Percentiles rank a stretch among this genome's conserved stretches.
Evolutionary conservation across 1,140 invertebrate genomes (phyloP).

Genomic region (Reticulitermes speratus): DNA sequence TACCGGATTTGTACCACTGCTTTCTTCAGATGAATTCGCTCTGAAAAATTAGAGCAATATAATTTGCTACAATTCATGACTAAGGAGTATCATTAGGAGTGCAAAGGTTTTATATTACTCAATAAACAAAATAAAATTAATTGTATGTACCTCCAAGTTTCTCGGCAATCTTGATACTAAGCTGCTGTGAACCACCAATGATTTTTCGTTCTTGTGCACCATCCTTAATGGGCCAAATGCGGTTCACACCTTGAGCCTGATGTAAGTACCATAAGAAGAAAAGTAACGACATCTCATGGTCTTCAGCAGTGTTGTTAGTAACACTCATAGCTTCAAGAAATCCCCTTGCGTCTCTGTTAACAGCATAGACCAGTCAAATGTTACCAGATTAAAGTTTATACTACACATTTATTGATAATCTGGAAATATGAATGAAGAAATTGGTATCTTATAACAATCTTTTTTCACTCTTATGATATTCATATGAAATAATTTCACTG

Average conservation of each 20-base stretch:
- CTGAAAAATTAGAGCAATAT: neutral
- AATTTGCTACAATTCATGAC: too few species aligned
- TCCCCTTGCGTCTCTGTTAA: slow-evolving; percentile 32
- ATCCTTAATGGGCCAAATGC: slow-evolving; percentile 44
- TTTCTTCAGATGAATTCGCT: neutral
- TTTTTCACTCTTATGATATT: too few species aligned
- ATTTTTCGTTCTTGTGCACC: slow-evolving; percentile 48
- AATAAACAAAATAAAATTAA: too few species aligned
- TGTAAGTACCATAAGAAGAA: slow-evolving; percentile 48
- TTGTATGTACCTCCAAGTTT: slow-evolving; percentile 39
- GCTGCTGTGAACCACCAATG: slow-evolving; percentile 50
- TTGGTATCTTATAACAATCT: too few species aligned
- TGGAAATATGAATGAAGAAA: too few species aligned
- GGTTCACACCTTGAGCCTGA: slow-evolving; percentile 43
- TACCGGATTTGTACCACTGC: neutral
- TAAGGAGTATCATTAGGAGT: too few species aligned
- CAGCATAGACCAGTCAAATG: neutral
- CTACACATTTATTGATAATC: too few species aligned
- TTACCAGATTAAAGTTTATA: too few species aligned
- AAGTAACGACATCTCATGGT: slow-evolving; percentile 46
- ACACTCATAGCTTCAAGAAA: slow-evolving; percentile 36
- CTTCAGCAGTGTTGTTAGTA: slow-evolving; percentile 40
- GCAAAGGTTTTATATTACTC: too few species aligned
- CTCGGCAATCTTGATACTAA: slow-evolving; percentile 43
- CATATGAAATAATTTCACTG: too few species aligned